A percentile compares a stretch with the other conserved stretches of the same genome.
Evolutionary conservation across 1,140 invertebrate species (phyloP).

Genomic region (Thrips palmi): DNA sequence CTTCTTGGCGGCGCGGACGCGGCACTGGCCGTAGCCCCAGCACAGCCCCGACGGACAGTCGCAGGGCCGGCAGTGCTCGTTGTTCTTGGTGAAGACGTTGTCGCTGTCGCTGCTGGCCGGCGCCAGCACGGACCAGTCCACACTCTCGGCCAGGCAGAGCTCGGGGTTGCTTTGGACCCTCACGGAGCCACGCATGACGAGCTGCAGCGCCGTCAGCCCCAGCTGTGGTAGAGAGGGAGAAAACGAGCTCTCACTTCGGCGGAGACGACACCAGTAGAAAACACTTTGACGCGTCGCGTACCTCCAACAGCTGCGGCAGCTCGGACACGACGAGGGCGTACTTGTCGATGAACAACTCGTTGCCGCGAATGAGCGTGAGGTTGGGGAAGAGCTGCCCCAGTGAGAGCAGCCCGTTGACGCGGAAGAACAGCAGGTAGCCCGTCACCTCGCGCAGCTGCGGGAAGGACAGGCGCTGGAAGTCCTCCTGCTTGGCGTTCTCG

Average conservation of each 20-base stretch:
- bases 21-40: conserved; percentile 54
- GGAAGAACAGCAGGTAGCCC: conserved; percentile 42
- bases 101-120: conserved; percentile 37
- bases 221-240: conserved; percentile 38
- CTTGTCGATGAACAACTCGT: conserved; percentile 56
- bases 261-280: neutral
- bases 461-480: conserved; percentile 21
- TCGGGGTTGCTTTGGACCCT: conserved; percentile 67
- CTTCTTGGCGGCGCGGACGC: conserved; percentile 32
- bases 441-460: conserved; percentile 35
- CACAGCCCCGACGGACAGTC: conserved; percentile 31
- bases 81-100: conserved; percentile 17
- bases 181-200: conserved; percentile 62
- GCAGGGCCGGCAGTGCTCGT: conserved; percentile 20
- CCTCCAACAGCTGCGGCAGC: conserved; percentile 36
- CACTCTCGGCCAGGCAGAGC: conserved; percentile 73
- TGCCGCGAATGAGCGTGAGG: conserved; percentile 71
- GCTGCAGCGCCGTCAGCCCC: conserved; percentile 56
- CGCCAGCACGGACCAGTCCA: conserved; percentile 68
- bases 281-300: too few species aligned
- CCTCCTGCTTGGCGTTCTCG: conserved; percentile 6
- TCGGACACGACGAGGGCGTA: conserved; percentile 70
- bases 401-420: conserved; percentile 50
- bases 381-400: conserved; percentile 77
- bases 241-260: too few species aligned